Evolutionary conservation across 1,140 invertebrate genomes (phyloP), one percentile per base, ranked within the genome.

Genomic region (Caenorhabditis tropicalis): DNA sequence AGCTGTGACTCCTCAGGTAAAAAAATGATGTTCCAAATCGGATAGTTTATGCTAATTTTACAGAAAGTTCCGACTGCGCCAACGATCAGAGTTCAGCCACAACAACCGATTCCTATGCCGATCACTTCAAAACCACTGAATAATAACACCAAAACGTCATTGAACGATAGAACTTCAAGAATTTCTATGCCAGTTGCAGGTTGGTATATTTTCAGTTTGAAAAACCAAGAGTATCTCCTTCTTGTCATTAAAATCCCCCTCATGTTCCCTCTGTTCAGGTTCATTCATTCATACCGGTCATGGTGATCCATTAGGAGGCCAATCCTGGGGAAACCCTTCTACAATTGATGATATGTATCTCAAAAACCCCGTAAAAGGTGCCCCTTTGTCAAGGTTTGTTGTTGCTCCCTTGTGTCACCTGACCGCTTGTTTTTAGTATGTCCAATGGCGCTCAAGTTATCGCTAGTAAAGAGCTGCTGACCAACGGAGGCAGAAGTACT

Each of bases 241-340:
- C 7, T 19, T 65, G 10, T 36, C 31, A 7, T 56, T n/a, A 21
- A 15, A 0, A 4, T n/a, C 12, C 2, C 4, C 29, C 65, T 31
- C 15, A 74, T 74, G 65, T 46, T 36, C 2, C n/a, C 31, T 31
- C 3, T 48, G n/a, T 49, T 5, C 29, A 87, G 87, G 87, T 10
- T 87, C 87, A 7, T 87, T 87, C 79, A 85, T 87, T 27, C 87
- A 87, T 39, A 83, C 87, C 21, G 87, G 87, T 19, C 87, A 87
- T 65, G 86, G 83, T 15, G 87, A 87, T 60, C 39, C 81, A 12
- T 7, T 53, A 7, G 86, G 86, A n/a, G 86, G 87, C 9, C 31
- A 82, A 29, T 49, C 74, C 6, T 87, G 87, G 87, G 87, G 87
- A 15, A 56, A 81, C 10, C 79, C 86, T 46, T 85, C 87, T 1